Base-by-base conservation (phyloP, 2,797 vertebrate species). In the Smutsia gigantea region DNA sequence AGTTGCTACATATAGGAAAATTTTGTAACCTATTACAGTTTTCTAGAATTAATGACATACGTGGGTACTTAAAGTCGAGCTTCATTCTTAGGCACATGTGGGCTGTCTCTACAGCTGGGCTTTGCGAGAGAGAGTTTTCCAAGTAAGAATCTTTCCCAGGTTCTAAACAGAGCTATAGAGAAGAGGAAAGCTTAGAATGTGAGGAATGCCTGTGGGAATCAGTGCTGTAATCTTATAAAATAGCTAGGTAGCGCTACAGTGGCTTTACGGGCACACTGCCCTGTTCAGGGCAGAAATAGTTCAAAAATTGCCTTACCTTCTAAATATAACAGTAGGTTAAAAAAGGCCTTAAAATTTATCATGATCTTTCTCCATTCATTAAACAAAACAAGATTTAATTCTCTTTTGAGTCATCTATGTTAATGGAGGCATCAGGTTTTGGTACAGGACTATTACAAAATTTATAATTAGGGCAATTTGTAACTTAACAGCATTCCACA, bases 401-500 rank as follows among this genome's bases (percentile, higher is more conserved):
- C 63, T 82, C n/a, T 82, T 72, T n/a, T 34, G 53, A 71, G 19
- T 92, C 61, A 59, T 59, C 27, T 39, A 15, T 77, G 4, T 71
- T 93, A 83, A 21, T 66, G 19, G 15, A 82, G 69, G 85, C 64
- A 92, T 66, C 63, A 51, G 15, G 75, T 94, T 88, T 90, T 87
- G 55, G 12, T 37, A 0, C 49, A 85, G 17, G 7, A 57, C 39
- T 82, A 71, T 51, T 90, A 90, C 61, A 63, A 78, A 59, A 10
- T 74, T 91, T 92, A 75, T 68, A 81, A 82, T 42, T 92, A 7
- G 37, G 39, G 10, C 13, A 74, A 75, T 81, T 21, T 79, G 14
- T 83, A 90, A 89, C 31, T 91, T 75, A 57, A 46, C 5, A 66
- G 66, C 9, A 63, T 11, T 91, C 37, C 53, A 91, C 87, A 90